phyloP scores from a whole-genome alignment of 2,113 vertebrate genomes.

The Zonotrichia leucophrys region DNA sequence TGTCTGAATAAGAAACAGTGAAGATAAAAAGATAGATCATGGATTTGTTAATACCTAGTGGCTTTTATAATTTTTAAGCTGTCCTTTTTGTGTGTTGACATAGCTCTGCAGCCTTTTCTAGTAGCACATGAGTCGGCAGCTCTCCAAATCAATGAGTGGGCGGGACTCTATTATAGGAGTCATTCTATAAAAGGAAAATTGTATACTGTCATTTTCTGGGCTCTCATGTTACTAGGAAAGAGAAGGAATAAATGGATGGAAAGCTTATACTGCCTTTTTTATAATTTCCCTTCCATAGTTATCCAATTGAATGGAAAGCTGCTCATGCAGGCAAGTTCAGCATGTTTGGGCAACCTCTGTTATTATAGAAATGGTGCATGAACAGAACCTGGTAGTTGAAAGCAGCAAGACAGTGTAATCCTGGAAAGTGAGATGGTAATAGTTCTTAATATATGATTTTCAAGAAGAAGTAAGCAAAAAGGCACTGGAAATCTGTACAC shows the following conservation, averaged over 20 bases:
- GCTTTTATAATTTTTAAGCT: not conserved
- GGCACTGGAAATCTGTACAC: not conserved
- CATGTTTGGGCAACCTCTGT: constrained; percentile 39
- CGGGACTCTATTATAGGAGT: not conserved
- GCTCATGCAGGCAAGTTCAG: constrained; percentile 15
- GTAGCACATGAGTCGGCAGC: not conserved
- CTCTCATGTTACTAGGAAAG: not conserved
- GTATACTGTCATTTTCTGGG: constrained; percentile 33
- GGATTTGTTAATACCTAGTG: not conserved
- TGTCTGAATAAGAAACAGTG: not conserved
- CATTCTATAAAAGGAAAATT: constrained; percentile 18
- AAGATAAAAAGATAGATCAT: not conserved
- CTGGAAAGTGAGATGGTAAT: constrained; percentile 1
- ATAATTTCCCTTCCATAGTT: constrained; percentile 9
- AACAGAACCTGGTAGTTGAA: constrained; percentile 18
- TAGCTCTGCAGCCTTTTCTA: not conserved
- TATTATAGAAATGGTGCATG: constrained; percentile 33
- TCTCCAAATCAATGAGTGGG: constrained; percentile 37
- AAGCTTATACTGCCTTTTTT: constrained; percentile 22
- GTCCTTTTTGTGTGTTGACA: not conserved
- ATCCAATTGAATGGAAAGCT: constrained; percentile 26
- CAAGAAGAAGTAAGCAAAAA: not conserved
- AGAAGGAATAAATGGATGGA: constrained; percentile 17
- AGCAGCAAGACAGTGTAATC: constrained; percentile 30
- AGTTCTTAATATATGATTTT: not conserved